Evolutionary conservation across 1,140 invertebrate genomes (phyloP).

Genomic region (Nomia melanderi): DNA sequence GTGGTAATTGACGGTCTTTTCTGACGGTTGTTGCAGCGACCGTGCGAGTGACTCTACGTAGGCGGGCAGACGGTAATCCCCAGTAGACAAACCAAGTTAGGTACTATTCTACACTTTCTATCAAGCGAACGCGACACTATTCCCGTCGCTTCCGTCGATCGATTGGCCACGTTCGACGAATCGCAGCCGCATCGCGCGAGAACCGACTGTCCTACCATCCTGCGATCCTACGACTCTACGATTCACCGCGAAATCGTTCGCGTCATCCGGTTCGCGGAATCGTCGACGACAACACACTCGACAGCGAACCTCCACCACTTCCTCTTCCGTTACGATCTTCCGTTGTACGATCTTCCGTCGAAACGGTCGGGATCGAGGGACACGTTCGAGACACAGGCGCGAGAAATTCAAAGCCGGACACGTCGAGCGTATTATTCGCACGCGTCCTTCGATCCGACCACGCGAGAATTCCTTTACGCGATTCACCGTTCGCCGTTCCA

Average conservation of each 20-base stretch:
- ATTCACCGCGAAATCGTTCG: too few relatives aligned
- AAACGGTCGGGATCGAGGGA: neutral
- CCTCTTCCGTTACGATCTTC: neutral
- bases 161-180: neutral
- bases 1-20: constrained; percentile 74
- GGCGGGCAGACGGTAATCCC: constrained; percentile 79
- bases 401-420: too few relatives aligned
- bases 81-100: constrained; percentile 79
- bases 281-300: neutral
- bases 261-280: neutral
- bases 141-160: neutral
- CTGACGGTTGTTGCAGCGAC: constrained; percentile 81
- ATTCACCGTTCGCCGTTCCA: too few relatives aligned
- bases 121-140: constrained; percentile 53
- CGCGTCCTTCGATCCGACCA: too few relatives aligned
- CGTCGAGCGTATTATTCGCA: too few relatives aligned
- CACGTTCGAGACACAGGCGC: too few relatives aligned
- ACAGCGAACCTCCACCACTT: too few relatives aligned
- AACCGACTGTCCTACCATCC: neutral
- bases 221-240: neutral
- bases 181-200: neutral
- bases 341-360: neutral
- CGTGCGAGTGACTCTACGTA: constrained; percentile 81
- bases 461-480: too few relatives aligned
- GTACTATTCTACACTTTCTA: constrained; percentile 69